A percentile compares a stretch with the other conserved stretches of the same genome.
Conservation (phyloP, 2,797 vertebrate species). For the Remorina albescens region DNA sequence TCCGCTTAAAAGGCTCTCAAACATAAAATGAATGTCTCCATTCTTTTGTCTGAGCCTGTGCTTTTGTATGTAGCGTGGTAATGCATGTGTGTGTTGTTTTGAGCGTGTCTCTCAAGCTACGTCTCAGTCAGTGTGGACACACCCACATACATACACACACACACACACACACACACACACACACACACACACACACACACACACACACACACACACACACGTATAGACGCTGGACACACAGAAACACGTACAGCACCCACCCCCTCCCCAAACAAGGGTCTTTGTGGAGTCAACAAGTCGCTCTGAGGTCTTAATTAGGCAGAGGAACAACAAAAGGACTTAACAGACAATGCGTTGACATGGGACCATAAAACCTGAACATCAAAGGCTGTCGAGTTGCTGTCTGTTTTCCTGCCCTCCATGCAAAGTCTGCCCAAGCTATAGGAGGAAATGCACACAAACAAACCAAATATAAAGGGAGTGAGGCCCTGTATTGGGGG, state of each 20-base stretch:
- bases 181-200: slow-evolving; percentile 42
- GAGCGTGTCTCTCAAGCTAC: slow-evolving; percentile 55
- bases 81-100: slow-evolving; percentile 49
- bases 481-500: slow-evolving; percentile 43
- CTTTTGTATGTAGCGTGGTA: slow-evolving; percentile 29
- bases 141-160: slow-evolving; percentile 27
- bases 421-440: slow-evolving; percentile 45
- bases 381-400: slow-evolving; percentile 76
- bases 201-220: slow-evolving; percentile 25
- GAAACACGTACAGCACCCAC: slow-evolving; percentile 31
- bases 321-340: slow-evolving; percentile 79
- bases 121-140: slow-evolving; percentile 53
- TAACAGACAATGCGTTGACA: slow-evolving; percentile 78
- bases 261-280: slow-evolving; percentile 61
- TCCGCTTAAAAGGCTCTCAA: slow-evolving; percentile 31
- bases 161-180: slow-evolving; percentile 46
- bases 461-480: slow-evolving; percentile 76
- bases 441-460: slow-evolving; percentile 76
- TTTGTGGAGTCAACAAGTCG: slow-evolving; percentile 83
- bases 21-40: slow-evolving; percentile 51
- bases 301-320: slow-evolving; percentile 85
- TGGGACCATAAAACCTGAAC: slow-evolving; percentile 78
- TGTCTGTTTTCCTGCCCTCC: slow-evolving; percentile 64
- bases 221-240: slow-evolving; percentile 49
- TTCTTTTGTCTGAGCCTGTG: slow-evolving; percentile 38